phyloP scores from a whole-genome alignment of 2,113 vertebrate species.

The Gopherus evgoodei region DNA sequence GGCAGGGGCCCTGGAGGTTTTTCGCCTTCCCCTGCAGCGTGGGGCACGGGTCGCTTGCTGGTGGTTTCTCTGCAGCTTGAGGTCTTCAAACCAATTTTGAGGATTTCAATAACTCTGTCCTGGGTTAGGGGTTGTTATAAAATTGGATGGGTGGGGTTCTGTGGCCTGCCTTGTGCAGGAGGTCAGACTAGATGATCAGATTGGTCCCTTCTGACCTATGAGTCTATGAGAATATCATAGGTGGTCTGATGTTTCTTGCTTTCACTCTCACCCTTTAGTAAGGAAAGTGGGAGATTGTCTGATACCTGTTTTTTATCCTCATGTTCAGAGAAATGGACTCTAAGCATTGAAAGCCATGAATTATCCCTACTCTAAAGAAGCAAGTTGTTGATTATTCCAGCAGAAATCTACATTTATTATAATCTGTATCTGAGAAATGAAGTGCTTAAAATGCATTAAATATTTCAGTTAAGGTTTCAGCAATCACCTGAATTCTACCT shows the following conservation, averaged over 20 bases:
- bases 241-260: background rate
- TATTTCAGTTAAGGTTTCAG: background rate
- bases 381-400: background rate
- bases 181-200: too few relatives aligned
- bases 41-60: too few relatives aligned
- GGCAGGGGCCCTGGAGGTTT: too few relatives aligned
- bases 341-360: background rate
- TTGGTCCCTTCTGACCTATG: too few relatives aligned
- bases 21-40: too few relatives aligned
- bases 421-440: background rate
- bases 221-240: background rate
- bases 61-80: too few relatives aligned
- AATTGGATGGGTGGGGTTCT: too few relatives aligned
- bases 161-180: too few relatives aligned
- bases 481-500: background rate
- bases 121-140: too few relatives aligned
- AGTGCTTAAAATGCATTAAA: background rate
- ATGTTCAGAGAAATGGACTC: background rate
- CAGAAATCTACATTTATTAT: background rate
- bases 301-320: background rate
- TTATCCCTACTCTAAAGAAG: background rate
- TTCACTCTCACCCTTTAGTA: background rate
- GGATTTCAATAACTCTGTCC: too few relatives aligned
- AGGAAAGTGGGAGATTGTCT: background rate
- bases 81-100: too few relatives aligned